Conservation (phyloP, 1,140 invertebrate species). For the Formica exsecta region DNA sequence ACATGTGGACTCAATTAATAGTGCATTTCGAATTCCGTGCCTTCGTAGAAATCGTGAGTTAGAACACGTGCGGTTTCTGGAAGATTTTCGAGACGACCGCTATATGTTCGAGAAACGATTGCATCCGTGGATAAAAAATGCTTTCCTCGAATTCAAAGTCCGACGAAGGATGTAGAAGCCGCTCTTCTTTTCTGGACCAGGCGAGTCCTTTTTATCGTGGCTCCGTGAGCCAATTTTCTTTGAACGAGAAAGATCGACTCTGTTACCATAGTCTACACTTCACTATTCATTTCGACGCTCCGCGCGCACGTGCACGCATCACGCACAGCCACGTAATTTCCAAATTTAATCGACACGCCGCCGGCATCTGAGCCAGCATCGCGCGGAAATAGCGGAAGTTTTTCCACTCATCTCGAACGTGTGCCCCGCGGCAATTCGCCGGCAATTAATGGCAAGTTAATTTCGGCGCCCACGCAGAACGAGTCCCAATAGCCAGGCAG, state of each 20-base stretch:
- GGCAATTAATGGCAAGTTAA: slow-evolving; percentile 71
- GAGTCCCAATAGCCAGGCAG: slow-evolving; percentile 3
- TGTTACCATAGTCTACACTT: not conserved
- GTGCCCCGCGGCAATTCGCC: slow-evolving; percentile 4
- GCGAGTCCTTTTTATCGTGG: not conserved
- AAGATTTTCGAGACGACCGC: slow-evolving; percentile 50
- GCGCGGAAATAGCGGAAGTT: slow-evolving; percentile 35
- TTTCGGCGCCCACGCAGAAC: slow-evolving; percentile 56
- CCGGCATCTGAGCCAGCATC: not conserved
- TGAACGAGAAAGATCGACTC: slow-evolving; percentile 8
- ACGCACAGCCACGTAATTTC: slow-evolving; percentile 40
- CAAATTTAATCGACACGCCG: slow-evolving; percentile 41
- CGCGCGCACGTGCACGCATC: not conserved
- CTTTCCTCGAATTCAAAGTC: slow-evolving; percentile 30
- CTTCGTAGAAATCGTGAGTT: slow-evolving; percentile 56
- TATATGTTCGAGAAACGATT: slow-evolving; percentile 12
- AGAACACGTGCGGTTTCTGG: slow-evolving; percentile 62
- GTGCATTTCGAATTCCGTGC: slow-evolving; percentile 57
- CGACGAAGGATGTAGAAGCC: not conserved
- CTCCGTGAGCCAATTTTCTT: slow-evolving; percentile 10
- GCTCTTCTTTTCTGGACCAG: not conserved
- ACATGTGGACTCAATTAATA: slow-evolving; percentile 68
- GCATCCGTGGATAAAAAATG: slow-evolving; percentile 15
- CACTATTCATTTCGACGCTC: not conserved
- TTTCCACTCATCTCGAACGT: slow-evolving; percentile 21